Evolutionary conservation across 1,140 invertebrate genomes (phyloP).

Genomic region (Meloidogyne floridensis): DNA sequence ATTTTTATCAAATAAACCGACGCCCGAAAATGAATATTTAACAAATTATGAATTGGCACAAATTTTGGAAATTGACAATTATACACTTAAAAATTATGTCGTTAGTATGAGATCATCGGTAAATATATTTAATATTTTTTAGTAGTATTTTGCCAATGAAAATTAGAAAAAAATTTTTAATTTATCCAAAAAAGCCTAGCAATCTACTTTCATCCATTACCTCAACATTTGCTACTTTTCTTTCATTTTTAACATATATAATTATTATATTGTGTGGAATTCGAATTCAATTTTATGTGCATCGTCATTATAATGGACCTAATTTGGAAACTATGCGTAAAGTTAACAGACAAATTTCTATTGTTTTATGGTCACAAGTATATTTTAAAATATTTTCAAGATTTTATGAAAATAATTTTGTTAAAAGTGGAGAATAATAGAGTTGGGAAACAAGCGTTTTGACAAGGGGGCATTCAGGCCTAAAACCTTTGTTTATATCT

Average conservation of each 20-base stretch:
- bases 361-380: background rate
- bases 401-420: too few species aligned
- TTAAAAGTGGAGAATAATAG: too few species aligned
- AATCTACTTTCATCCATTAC: background rate
- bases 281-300: background rate
- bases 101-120: background rate
- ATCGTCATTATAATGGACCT: background rate
- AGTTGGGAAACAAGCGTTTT: too few species aligned
- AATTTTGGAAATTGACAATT: conserved; percentile 5
- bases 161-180: too few species aligned
- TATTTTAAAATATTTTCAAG: background rate
- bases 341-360: background rate
- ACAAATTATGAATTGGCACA: background rate
- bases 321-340: background rate
- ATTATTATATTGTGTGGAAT: background rate
- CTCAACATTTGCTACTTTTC: background rate
- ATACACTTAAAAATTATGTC: background rate
- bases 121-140: background rate
- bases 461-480: too few species aligned
- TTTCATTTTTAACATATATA: background rate
- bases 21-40: background rate
- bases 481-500: too few species aligned
- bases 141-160: too few species aligned
- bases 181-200: background rate
- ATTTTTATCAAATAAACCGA: background rate